A percentile compares a stretch with the other conserved stretches of the same genome.
These are phyloP conservation scores for Sebastes matsubarae DNA, from an alignment of 2,797 vertebrate species.

Conservation along the genomic window DNA sequence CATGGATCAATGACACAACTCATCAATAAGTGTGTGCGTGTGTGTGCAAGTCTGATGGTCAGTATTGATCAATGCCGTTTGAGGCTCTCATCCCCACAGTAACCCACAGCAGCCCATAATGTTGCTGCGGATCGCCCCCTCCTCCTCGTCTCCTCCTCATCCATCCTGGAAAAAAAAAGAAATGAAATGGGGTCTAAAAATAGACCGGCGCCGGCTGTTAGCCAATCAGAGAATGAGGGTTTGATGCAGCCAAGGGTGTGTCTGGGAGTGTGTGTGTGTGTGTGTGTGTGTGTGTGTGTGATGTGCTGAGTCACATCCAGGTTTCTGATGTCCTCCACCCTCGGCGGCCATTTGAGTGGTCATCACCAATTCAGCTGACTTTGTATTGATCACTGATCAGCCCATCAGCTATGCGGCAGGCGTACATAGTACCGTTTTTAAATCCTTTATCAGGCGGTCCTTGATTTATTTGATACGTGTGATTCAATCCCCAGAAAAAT, in stretches of 20 bases:
- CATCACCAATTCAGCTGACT: too few species aligned
- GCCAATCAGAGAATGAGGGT: constrained; percentile 42
- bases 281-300: constrained; percentile 24
- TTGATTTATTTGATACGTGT: too few species aligned
- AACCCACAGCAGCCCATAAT: constrained; percentile 9
- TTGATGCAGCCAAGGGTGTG: constrained; percentile 16
- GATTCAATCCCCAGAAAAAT: too few species aligned
- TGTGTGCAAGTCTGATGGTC: not conserved
- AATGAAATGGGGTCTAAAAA: constrained; percentile 50
- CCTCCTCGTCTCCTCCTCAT: not conserved
- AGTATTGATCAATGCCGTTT: constrained; percentile 2
- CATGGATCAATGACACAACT: too few species aligned
- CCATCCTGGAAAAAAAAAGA: not conserved
- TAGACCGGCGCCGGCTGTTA: not conserved
- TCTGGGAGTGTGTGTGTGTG: constrained; percentile 4
- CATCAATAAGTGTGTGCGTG: not conserved
- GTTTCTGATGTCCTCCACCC: not conserved
- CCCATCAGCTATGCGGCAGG: too few species aligned
- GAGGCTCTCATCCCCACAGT: not conserved
- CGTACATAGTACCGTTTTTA: too few species aligned
- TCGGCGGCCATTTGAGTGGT: too few species aligned
- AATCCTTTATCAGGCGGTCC: too few species aligned
- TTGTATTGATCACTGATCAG: too few species aligned
- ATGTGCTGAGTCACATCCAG: constrained; percentile 55
- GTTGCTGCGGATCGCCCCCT: not conserved